phyloP scores from a whole-genome alignment of 2,113 vertebrate species.

The Brachypodius melanocephalos region DNA sequence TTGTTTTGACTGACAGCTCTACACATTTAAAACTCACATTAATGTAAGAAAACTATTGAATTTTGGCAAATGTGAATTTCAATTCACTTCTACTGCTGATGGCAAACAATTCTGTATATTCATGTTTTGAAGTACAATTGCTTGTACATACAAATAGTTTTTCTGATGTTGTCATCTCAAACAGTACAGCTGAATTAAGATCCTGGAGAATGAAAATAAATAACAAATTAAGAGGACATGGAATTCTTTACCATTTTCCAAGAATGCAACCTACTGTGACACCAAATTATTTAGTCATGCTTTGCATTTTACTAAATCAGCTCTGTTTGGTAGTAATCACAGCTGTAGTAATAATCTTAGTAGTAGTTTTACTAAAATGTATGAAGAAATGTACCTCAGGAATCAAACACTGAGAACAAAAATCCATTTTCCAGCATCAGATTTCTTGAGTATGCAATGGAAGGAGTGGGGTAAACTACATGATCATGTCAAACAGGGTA shows the following conservation, averaged over 20 bases:
- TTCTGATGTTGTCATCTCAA: not conserved
- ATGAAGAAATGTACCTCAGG: not conserved
- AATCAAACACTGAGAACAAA: not conserved
- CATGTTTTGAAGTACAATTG: not conserved
- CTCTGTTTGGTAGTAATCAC: not conserved
- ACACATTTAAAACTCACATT: not conserved
- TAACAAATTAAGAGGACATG: not conserved
- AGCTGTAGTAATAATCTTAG: not conserved
- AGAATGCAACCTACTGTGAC: not conserved
- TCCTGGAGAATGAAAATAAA: not conserved
- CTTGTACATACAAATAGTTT: not conserved
- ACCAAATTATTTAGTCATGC: not conserved
- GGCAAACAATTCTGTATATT: not conserved
- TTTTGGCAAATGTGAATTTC: not conserved
- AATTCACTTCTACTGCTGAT: not conserved
- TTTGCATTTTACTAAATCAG: not conserved
- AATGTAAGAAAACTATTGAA: not conserved
- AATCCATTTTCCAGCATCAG: not conserved
- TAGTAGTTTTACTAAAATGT: not conserved
- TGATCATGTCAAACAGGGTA: not conserved
- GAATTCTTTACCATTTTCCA: not conserved
- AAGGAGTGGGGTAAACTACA: not conserved
- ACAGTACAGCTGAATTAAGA: not conserved
- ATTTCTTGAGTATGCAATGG: not conserved
- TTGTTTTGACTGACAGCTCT: not conserved